These are phyloP conservation scores for Pantherophis vulpinus DNA, from an alignment of 2,797 vertebrate genomes.

Conservation along the genomic window DNA sequence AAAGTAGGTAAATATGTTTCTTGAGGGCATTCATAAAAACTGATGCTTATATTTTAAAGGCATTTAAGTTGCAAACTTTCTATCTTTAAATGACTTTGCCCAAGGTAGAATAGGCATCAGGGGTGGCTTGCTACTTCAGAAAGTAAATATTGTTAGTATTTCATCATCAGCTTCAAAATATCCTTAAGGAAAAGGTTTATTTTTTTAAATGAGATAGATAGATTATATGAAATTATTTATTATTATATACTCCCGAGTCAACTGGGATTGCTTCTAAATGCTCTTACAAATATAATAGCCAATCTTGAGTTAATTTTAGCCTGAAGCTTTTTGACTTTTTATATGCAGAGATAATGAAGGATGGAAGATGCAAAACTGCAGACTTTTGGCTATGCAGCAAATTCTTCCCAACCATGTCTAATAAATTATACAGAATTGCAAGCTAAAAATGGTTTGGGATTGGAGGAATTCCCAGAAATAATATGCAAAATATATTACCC, in stretches of 20 bases:
- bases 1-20: conserved; percentile 41
- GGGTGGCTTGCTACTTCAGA: conserved; percentile 50
- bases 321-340: conserved; percentile 74
- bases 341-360: conserved; percentile 75
- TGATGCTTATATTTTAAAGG: conserved; percentile 55
- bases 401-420: conserved; percentile 68
- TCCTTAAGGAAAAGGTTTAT: conserved; percentile 66
- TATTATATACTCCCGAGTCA: conserved; percentile 72
- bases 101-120: conserved; percentile 66
- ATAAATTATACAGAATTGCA: conserved; percentile 74
- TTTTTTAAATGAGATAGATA: conserved; percentile 56
- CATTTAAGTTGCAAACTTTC: conserved; percentile 51
- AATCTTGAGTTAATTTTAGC: conserved; percentile 82
- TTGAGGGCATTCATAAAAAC: conserved; percentile 51
- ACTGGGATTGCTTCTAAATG: conserved; percentile 74
- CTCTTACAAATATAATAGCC: conserved; percentile 76
- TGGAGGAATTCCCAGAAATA: conserved; percentile 75
- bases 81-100: conserved; percentile 72
- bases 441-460: conserved; percentile 71
- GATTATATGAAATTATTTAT: conserved; percentile 71
- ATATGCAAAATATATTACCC: conserved; percentile 77
- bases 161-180: conserved; percentile 68
- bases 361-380: conserved; percentile 57
- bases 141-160: conserved; percentile 67
- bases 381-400: conserved; percentile 64